phyloP scores from a whole-genome alignment of 2,888 invertebrate species.

The Drosophila neonasuta region DNA sequence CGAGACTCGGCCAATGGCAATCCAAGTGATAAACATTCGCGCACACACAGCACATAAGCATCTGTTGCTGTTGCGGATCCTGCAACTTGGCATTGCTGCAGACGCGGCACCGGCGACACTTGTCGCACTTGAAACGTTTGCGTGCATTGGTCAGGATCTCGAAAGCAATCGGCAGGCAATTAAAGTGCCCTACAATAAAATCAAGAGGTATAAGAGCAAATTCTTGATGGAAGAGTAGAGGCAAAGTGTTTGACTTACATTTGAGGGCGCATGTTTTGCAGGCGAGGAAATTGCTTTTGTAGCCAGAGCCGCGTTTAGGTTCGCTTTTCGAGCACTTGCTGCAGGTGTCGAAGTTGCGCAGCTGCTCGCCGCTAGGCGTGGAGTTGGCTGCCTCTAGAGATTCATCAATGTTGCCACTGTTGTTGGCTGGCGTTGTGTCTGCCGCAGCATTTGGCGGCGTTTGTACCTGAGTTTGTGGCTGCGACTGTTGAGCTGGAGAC shows the following conservation, averaged over 20 bases:
- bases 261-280: conserved; percentile 75
- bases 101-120: conserved; percentile 91
- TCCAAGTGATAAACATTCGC: conserved; percentile 92
- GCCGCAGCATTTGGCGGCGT: background rate
- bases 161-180: conserved; percentile 70
- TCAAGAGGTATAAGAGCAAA: background rate
- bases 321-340: conserved; percentile 71
- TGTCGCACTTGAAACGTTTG: conserved; percentile 91
- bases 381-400: background rate
- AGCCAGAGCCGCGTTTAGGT: conserved; percentile 71
- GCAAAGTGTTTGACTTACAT: conserved; percentile 50
- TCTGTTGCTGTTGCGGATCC: conserved; percentile 32
- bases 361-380: conserved; percentile 10
- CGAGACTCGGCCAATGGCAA: conserved; percentile 89
- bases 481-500: background rate
- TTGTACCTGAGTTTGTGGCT: background rate
- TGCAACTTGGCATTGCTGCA: conserved; percentile 41
- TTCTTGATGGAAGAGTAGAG: background rate
- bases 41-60: conserved; percentile 91
- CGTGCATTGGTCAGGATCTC: conserved; percentile 70
- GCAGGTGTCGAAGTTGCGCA: conserved; percentile 63
- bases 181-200: conserved; percentile 75
- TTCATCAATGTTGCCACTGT: conserved; percentile 2
- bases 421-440: background rate
- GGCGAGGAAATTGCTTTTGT: conserved; percentile 73